These are phyloP conservation scores for Drosophila paucipuncta DNA, from an alignment of 2,888 invertebrate genomes.

Conservation along the genomic window DNA sequence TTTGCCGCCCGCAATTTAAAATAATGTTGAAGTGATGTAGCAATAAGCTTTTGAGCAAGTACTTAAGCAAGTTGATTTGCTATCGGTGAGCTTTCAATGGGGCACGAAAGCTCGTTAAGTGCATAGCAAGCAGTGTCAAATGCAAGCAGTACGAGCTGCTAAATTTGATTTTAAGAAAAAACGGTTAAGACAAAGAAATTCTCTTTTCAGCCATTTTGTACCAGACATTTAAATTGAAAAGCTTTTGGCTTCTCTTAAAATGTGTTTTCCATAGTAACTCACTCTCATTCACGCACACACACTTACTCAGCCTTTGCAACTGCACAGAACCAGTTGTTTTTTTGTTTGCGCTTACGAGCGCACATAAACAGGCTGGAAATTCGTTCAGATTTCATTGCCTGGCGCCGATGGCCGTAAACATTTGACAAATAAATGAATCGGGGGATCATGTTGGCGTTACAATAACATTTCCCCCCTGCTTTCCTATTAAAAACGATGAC, in stretches of 20 bases:
- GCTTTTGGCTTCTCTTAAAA: neutral
- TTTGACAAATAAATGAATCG: constrained; percentile 15
- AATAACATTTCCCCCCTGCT: constrained; percentile 24
- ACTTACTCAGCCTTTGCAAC: neutral
- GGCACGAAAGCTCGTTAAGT: neutral
- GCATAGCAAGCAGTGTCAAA: constrained; percentile 24
- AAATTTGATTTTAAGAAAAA: constrained; percentile 11
- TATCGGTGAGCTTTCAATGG: constrained; percentile 4
- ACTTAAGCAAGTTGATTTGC: neutral
- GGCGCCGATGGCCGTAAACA: constrained; percentile 53
- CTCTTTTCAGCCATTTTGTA: neutral
- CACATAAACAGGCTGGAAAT: constrained; percentile 49
- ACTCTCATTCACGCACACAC: neutral
- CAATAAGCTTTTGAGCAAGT: constrained; percentile 1
- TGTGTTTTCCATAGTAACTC: neutral
- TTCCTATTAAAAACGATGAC: constrained; percentile 19
- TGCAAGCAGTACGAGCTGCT: constrained; percentile 9
- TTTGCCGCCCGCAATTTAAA: neutral
- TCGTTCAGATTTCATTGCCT: constrained; percentile 57
- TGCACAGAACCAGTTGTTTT: neutral
- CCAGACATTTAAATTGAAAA: neutral
- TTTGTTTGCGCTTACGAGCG: constrained; percentile 26
- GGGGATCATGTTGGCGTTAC: constrained; percentile 41
- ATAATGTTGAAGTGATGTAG: neutral
- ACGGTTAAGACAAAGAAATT: neutral